Evolutionary conservation across 2,113 vertebrate species (phyloP).

Genomic region (Crotalus horridus): DNA sequence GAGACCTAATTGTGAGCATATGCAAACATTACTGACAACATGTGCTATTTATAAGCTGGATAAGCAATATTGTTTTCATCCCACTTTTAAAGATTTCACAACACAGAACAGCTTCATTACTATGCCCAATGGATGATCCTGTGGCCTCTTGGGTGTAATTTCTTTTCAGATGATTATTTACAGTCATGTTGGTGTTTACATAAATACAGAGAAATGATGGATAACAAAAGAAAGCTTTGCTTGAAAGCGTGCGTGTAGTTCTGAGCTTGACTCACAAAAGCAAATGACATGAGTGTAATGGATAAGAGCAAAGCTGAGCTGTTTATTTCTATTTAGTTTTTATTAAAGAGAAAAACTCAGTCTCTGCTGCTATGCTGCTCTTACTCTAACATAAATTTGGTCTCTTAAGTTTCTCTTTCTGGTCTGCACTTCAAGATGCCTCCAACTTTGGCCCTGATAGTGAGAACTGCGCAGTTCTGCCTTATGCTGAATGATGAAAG

Average conservation of each 20-base stretch:
- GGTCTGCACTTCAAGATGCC: background rate
- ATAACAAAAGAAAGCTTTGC: background rate
- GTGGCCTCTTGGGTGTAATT: conserved; percentile 17
- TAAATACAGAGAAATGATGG: conserved; percentile 26
- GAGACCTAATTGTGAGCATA: background rate
- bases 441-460: background rate
- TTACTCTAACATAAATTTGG: background rate
- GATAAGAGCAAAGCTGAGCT: background rate
- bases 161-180: conserved; percentile 51
- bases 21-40: background rate
- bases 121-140: conserved; percentile 11
- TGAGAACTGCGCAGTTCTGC: background rate
- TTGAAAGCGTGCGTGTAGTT: background rate
- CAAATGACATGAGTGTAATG: background rate
- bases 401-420: background rate
- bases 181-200: conserved; percentile 42
- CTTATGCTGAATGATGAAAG: background rate
- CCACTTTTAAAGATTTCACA: background rate
- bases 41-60: background rate
- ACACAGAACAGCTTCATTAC: conserved; percentile 12
- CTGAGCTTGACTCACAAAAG: background rate
- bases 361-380: background rate
- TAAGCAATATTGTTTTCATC: background rate
- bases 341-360: conserved; percentile 17
- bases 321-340: conserved; percentile 40